Conservation (phyloP, 2,797 vertebrate genomes). For the Thalassophryne amazonica region DNA sequence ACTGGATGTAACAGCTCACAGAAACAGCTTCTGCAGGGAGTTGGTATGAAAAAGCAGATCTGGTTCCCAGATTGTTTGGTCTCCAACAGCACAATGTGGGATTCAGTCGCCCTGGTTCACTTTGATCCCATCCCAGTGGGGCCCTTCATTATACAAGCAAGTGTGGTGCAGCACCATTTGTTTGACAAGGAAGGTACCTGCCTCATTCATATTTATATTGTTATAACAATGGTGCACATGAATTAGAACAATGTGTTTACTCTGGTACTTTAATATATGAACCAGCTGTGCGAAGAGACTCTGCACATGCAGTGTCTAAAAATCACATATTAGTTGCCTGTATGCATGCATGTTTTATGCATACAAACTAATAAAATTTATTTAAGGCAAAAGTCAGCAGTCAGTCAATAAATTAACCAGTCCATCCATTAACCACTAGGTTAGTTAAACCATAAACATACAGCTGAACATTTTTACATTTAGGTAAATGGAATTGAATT, state of each 20-base stretch:
- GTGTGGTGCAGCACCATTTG: conserved; percentile 81
- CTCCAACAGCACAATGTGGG: conserved; percentile 35
- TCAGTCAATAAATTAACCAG: too few species aligned
- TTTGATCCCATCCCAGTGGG: conserved; percentile 34
- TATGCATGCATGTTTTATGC: too few species aligned
- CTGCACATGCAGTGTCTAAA: too few species aligned
- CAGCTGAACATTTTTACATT: too few species aligned
- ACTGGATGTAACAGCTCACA: neutral
- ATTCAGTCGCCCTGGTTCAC: conserved; percentile 20
- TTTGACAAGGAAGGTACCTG: conserved; percentile 82
- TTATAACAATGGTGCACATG: conserved; percentile 26
- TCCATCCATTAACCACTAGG: too few species aligned
- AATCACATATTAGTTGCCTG: too few species aligned
- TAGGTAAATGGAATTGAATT: too few species aligned
- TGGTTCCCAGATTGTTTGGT: conserved; percentile 1
- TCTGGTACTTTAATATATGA: too few species aligned
- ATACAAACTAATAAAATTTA: too few species aligned
- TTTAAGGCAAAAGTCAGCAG: too few species aligned
- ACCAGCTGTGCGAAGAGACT: too few species aligned
- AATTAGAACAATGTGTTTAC: conserved; percentile 27
- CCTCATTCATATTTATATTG: conserved; percentile 86
- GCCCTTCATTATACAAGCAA: conserved; percentile 57
- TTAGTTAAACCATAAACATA: too few species aligned
- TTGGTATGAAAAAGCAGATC: conserved; percentile 2
- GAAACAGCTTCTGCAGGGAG: neutral